phyloP scores from a whole-genome alignment of 2,888 invertebrate genomes.

The Dascillus cervinus region DNA sequence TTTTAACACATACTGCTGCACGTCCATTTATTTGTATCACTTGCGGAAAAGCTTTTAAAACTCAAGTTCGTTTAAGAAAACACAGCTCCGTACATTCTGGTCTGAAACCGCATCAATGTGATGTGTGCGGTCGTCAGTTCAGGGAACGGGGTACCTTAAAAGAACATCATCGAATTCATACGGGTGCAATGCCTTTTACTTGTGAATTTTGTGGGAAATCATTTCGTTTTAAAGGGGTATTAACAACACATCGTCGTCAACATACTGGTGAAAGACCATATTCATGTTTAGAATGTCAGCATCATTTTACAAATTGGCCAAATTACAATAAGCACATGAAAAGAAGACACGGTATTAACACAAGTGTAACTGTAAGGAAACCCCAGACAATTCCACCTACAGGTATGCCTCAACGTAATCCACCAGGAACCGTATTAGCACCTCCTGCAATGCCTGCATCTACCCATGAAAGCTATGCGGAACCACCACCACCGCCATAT shows the following conservation, averaged over 20 bases:
- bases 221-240: slow-evolving; percentile 68
- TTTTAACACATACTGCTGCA: slow-evolving; percentile 47
- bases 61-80: slow-evolving; percentile 47
- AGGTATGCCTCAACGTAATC: slow-evolving; percentile 41
- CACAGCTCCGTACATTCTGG: slow-evolving; percentile 53
- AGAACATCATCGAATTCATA: slow-evolving; percentile 68
- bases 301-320: slow-evolving; percentile 74
- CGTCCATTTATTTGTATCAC: slow-evolving; percentile 44
- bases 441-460: slow-evolving; percentile 32
- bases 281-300: slow-evolving; percentile 62
- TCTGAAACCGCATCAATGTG: slow-evolving; percentile 53
- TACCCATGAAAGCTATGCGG: slow-evolving; percentile 7
- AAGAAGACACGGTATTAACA: slow-evolving; percentile 55
- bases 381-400: slow-evolving; percentile 42
- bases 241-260: slow-evolving; percentile 65
- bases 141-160: slow-evolving; percentile 64
- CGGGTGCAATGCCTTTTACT: slow-evolving; percentile 69
- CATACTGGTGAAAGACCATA: slow-evolving; percentile 68
- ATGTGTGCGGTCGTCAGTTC: slow-evolving; percentile 53
- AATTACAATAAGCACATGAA: slow-evolving; percentile 81
- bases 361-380: slow-evolving; percentile 40
- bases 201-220: slow-evolving; percentile 70
- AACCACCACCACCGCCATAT: slow-evolving; percentile 24
- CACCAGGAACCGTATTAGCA: slow-evolving; percentile 40
- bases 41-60: slow-evolving; percentile 51